Percentiles rank a stretch among this genome's conserved stretches.
Conservation (phyloP, 2,888 invertebrate genomes). For the Hemicrepidius hirtus region DNA sequence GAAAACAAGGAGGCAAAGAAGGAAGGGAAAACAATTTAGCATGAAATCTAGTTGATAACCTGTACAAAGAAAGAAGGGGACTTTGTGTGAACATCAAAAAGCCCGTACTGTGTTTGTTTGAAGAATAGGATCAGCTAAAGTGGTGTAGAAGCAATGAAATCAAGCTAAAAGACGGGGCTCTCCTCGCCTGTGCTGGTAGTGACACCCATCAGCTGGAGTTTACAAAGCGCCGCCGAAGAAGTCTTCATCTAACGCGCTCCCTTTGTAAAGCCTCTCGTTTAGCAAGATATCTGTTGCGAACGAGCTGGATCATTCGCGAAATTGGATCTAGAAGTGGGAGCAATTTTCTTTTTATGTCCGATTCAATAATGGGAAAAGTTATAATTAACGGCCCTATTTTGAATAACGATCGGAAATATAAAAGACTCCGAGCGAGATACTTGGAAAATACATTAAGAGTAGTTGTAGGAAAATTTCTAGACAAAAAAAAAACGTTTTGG, state of each 20-base stretch:
- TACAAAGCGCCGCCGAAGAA: conserved; percentile 65
- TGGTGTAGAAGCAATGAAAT: conserved; percentile 57
- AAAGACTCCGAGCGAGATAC: conserved; percentile 1
- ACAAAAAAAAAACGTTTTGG: not conserved
- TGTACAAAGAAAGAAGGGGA: conserved; percentile 62
- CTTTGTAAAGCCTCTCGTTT: conserved; percentile 64
- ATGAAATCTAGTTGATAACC: conserved; percentile 58
- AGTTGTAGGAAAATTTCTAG: not conserved
- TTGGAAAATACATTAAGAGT: conserved; percentile 14
- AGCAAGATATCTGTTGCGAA: conserved; percentile 65
- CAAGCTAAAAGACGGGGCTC: conserved; percentile 54
- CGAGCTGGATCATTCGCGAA: conserved; percentile 62
- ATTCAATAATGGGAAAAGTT: conserved; percentile 67
- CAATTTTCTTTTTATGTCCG: conserved; percentile 66
- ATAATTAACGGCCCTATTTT: conserved; percentile 64
- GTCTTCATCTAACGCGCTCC: conserved; percentile 61
- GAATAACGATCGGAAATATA: conserved; percentile 45
- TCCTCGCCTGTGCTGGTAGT: conserved; percentile 60
- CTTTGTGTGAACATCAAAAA: conserved; percentile 66
- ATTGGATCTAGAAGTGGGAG: conserved; percentile 65
- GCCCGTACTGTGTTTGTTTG: conserved; percentile 61
- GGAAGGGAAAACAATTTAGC: conserved; percentile 42
- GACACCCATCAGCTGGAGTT: conserved; percentile 65
- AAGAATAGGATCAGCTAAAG: conserved; percentile 58
- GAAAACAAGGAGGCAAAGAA: conserved; percentile 17